These are phyloP conservation scores for Lithobius niger DNA, from an alignment of 1,140 invertebrate genomes.

Conservation along the genomic window DNA sequence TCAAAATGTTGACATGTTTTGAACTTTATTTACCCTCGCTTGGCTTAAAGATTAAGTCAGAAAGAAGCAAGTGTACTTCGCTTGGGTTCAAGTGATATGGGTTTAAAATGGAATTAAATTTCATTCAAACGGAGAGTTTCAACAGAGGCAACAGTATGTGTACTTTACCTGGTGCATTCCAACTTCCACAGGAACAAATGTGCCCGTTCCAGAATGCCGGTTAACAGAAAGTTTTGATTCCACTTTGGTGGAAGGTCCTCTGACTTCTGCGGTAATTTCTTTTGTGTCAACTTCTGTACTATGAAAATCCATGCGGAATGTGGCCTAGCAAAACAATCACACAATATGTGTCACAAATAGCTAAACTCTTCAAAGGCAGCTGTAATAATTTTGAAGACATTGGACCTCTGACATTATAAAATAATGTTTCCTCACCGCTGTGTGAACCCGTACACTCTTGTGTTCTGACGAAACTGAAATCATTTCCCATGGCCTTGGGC, in stretches of 20 bases:
- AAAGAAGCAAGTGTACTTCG: no score
- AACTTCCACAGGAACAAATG: conserved; percentile 74
- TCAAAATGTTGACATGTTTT: no score
- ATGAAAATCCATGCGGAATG: conserved; percentile 62
- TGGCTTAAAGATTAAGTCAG: no score
- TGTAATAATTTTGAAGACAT: not conserved
- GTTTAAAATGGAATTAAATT: no score
- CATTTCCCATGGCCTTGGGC: conserved; percentile 61
- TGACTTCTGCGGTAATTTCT: conserved; percentile 66
- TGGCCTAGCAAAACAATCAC: conserved; percentile 46
- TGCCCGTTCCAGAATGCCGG: conserved; percentile 53
- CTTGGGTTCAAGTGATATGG: no score
- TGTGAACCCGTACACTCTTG: conserved; percentile 64
- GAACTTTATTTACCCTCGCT: no score
- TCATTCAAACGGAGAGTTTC: no score
- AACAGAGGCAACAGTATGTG: no score
- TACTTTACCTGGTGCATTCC: conserved; percentile 85
- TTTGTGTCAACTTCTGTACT: conserved; percentile 54
- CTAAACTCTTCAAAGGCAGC: no score
- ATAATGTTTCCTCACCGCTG: conserved; percentile 48
- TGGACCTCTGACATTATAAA: no score
- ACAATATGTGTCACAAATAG: conserved; percentile 27
- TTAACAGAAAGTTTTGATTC: conserved; percentile 49
- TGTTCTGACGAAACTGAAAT: conserved; percentile 43
- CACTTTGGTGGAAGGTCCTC: conserved; percentile 51